phyloP scores from a whole-genome alignment of 2,113 vertebrate species.

The Cyanistes caeruleus region DNA sequence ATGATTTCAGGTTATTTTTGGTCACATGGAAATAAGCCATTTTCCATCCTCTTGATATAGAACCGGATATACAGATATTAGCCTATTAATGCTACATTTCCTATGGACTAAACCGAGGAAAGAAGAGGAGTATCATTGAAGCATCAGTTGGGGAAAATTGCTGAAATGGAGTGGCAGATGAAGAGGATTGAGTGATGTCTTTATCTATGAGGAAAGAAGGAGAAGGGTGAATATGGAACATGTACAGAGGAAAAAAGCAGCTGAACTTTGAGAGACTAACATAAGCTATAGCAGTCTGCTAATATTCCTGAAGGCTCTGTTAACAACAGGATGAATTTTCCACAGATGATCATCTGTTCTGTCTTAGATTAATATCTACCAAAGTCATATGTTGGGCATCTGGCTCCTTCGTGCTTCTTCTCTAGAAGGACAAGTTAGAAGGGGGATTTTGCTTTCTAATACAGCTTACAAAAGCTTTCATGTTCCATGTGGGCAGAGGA shows the following conservation, averaged over 20 bases:
- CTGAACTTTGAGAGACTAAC: neutral
- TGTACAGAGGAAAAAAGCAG: neutral
- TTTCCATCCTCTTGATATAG: neutral
- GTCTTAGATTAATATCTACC: neutral
- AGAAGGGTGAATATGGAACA: neutral
- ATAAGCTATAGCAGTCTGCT: neutral
- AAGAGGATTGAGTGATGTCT: neutral
- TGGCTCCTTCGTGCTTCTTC: constrained; percentile 2
- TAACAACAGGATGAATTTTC: neutral
- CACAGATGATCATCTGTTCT: constrained; percentile 10
- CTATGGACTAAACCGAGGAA: neutral
- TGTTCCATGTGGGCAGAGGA: neutral
- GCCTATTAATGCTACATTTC: neutral
- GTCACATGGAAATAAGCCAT: neutral
- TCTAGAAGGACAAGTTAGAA: constrained; percentile 2
- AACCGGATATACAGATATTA: neutral
- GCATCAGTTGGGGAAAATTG: neutral
- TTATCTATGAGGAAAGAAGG: neutral
- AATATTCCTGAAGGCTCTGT: constrained; percentile 38
- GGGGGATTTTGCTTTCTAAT: neutral
- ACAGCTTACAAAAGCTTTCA: neutral
- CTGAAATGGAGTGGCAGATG: constrained; percentile 14
- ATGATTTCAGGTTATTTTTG: constrained; percentile 12
- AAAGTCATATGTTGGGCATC: neutral
- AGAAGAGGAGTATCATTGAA: neutral